Evolutionary conservation across 23 tunicate species (phyloP), one percentile per base, ranked within the genome.

Genomic region (Trididemnum clinides): DNA sequence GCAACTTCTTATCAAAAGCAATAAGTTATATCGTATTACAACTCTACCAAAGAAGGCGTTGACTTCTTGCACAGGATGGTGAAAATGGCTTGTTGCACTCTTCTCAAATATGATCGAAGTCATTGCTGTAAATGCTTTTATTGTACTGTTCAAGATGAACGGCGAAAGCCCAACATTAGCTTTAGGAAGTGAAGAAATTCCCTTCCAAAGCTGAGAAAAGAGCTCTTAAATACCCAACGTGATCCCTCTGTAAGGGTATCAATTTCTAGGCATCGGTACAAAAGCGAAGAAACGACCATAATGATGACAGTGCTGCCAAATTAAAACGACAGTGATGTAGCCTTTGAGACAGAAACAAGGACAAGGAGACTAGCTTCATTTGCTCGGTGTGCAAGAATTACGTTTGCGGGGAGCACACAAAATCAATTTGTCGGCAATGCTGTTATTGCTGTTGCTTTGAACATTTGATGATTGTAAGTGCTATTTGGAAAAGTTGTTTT

Each of bases 241-340:
- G 23, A 15, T 22, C 71, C 71, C 23, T n/a, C 71, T 63, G 7
- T 10, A 63, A n/a, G 23, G 71, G 71, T 63, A 10, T 63, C 19
- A 63, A 10, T 63, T 63, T 22, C n/a, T 12, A 18, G 12, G 71
- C 22, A 63, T 63, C 71, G n/a, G 71, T 22, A 12, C 71, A 63
- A 63, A 63, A 63, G n/a, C 26, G 71, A 63, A 63, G 23, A 63
- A 63, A 63, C 71, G 28, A 63, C 6, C 21, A 15, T 63, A 25
- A 63, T 63, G 28, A n/a, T 63, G 71, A 63, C 71, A 63, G n/a
- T 22, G n/a, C n/a, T n/a, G n/a, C n/a, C n/a, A n/a, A n/a, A n/a
- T n/a, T n/a, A n/a, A n/a, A n/a, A n/a, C n/a, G 71, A 63, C 71
- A 63, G 71, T 22, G 71, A 21, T 63, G 71, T 63, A 63, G 71